Percentiles rank a stretch among this genome's conserved stretches.
Evolutionary conservation across 2,113 vertebrate species (phyloP).

Genomic region (Alethe castanea): DNA sequence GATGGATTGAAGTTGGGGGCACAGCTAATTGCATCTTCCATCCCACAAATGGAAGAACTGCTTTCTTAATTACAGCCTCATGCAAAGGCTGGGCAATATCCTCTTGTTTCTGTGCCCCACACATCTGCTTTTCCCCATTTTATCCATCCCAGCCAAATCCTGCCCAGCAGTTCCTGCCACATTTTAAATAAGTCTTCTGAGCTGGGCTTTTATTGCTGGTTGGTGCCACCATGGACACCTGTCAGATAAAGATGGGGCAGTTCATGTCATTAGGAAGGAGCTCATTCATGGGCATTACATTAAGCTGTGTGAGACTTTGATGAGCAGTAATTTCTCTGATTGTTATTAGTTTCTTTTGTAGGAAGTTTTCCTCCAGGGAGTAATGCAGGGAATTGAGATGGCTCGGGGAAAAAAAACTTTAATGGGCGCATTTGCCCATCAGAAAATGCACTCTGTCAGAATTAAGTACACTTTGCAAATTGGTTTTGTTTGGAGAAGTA

Average conservation of each 20-base stretch:
- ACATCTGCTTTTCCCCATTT: conserved; percentile 5
- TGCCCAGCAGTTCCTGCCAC: neutral
- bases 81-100: neutral
- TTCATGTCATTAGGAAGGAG: neutral
- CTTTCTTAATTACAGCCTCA: conserved; percentile 8
- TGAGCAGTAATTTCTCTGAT: conserved; percentile 1
- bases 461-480: neutral
- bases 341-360: conserved; percentile 24
- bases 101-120: neutral
- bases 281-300: neutral
- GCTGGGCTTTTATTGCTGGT: neutral
- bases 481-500: neutral
- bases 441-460: neutral
- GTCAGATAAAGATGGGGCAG: neutral
- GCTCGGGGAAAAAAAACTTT: neutral
- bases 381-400: neutral
- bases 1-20: neutral
- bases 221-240: neutral
- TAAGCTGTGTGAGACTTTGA: neutral
- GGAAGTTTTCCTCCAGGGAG: conserved; percentile 9
- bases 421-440: neutral
- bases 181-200: neutral
- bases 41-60: neutral
- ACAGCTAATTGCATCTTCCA: neutral
- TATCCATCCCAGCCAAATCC: neutral